Evolutionary conservation across 2,888 invertebrate species (phyloP).

Genomic region (Aphelenchoides bicaudatus): DNA sequence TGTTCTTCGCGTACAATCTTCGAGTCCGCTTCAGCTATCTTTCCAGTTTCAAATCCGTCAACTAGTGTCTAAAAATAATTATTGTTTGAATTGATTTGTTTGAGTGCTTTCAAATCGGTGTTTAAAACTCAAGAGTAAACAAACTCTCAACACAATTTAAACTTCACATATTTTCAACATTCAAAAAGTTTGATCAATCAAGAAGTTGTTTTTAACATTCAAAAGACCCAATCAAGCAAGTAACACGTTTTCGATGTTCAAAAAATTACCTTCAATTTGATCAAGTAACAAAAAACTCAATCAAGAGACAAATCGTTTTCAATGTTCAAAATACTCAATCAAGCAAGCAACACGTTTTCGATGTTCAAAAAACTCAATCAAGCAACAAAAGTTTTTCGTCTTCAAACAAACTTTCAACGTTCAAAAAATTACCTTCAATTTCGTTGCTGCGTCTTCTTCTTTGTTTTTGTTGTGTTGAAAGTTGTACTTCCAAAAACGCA

Average conservation of each 20-base stretch:
- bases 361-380: not conserved
- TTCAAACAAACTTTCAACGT: too few species aligned
- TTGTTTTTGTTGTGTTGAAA: not conserved
- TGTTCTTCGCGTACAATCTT: too few species aligned
- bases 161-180: too few species aligned
- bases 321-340: conserved; percentile 6
- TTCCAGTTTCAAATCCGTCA: too few species aligned
- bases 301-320: not conserved
- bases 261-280: too few species aligned
- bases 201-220: conserved; percentile 6
- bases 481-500: conserved; percentile 26
- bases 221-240: not conserved
- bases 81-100: too few species aligned
- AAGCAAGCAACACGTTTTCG: not conserved
- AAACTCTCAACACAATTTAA: too few species aligned
- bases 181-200: not conserved
- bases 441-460: not conserved
- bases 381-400: not conserved
- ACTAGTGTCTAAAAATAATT: too few species aligned
- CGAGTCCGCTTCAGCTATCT: conserved; percentile 1
- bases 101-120: too few species aligned
- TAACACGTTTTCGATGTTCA: not conserved
- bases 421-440: conserved; percentile 8
- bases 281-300: not conserved
- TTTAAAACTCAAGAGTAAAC: too few species aligned